These are phyloP conservation scores for Datnioides undecimradiatus DNA, from an alignment of 2,113 vertebrate genomes.

Conservation along the genomic window DNA sequence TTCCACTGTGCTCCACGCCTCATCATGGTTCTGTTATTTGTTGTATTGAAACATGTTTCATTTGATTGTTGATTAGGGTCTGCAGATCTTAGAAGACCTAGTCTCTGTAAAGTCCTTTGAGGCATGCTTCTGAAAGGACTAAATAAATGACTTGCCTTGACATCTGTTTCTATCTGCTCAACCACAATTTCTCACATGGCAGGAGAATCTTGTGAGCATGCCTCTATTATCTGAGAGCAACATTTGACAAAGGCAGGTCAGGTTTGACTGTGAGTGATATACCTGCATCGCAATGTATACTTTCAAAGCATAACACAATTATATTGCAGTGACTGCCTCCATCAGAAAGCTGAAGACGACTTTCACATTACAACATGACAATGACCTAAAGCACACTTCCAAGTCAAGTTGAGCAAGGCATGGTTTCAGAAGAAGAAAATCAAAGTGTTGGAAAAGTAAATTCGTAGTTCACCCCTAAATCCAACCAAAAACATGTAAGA, in stretches of 20 bases:
- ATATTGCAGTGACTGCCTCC: not conserved
- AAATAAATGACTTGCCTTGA: not conserved
- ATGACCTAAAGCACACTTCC: no score
- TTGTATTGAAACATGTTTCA: not conserved
- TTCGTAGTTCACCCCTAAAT: no score
- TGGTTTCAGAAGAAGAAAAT: no score
- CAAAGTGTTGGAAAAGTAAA: no score
- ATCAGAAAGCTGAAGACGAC: no score
- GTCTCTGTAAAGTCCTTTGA: not conserved
- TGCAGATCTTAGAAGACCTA: not conserved
- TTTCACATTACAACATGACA: no score
- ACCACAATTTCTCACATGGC: not conserved
- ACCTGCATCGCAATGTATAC: not conserved
- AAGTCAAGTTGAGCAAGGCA: no score
- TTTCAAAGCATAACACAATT: not conserved
- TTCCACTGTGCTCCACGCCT: not conserved
- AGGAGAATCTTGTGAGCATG: not conserved
- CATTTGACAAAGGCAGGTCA: not conserved
- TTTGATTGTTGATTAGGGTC: constrained; percentile 6
- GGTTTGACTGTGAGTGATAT: not conserved
- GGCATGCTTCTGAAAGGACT: not conserved
- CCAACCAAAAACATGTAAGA: no score
- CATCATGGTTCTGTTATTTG: constrained; percentile 20
- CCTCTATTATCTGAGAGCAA: not conserved
- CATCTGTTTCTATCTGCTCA: not conserved